Base-by-base conservation (phyloP, 1,140 invertebrate genomes). In the Procambarus clarkii region DNA sequence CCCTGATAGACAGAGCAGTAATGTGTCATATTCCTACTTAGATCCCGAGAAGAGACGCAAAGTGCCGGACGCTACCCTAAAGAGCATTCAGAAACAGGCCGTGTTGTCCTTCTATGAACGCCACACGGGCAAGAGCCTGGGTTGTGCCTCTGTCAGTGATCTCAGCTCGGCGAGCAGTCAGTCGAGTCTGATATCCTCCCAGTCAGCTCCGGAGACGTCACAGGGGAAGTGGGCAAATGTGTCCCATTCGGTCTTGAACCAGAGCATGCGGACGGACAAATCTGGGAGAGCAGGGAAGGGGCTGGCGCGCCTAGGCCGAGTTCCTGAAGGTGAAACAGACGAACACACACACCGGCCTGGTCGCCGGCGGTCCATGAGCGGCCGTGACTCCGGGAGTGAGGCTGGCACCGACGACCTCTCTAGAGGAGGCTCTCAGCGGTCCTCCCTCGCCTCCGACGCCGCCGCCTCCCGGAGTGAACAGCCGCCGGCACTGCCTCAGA, bases 1-100 rank as follows among this genome's bases (percentile, higher is more conserved):
- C 3, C 46, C 71, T 54, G 76, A 74, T 74, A 88, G 92, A 92
- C 18, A 50, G 78, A 58, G 69, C 60, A 60, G 83, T 45, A 88
- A 91, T 21, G 95, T 95, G 93, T 95, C 96, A 79, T 97, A 96
- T 93, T 96, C 96, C 8, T 97, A 97, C 93, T 94, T 97, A 71
- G 97, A 97, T 93, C 96, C 97, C 0, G 96, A 96, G n/a, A 97
- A 97, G 94, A 96, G 96, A 81, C 96, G 96, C 92, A 95, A 96
- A 92, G 95, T 97, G 44, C 96, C 96, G 1, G 97, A 97, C 94
- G 79, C 97, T 3, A 97, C 97, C 0, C 94, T 98, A 0, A 98
- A 98, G 94, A 97, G 97, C 0, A 97, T 98, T 54, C 97, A 98
- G 93, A 98, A 98, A 94, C 97, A 98, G 93, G 97, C 97, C 0